A percentile compares a stretch with the other conserved stretches of the same genome.
These are phyloP conservation scores for Ellobius talpinus DNA, from an alignment of 2,113 vertebrate species.

Conservation along the genomic window DNA sequence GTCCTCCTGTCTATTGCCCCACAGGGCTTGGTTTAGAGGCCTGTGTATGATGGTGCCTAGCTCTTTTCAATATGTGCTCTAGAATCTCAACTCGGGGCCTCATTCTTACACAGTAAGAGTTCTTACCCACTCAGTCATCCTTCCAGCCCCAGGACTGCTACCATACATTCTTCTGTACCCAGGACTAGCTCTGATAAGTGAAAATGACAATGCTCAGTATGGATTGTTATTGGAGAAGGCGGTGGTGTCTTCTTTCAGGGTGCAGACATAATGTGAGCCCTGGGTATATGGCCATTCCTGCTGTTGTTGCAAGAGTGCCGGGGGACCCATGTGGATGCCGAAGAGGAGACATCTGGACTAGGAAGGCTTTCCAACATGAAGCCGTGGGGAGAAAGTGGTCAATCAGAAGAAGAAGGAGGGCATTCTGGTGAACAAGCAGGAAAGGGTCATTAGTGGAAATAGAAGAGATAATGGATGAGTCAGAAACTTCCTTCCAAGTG, in stretches of 20 bases:
- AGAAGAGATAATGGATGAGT: neutral
- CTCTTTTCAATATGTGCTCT: neutral
- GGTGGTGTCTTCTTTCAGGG: neutral
- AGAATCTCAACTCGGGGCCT: neutral
- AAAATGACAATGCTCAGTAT: no score
- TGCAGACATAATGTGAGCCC: rapidly evolving
- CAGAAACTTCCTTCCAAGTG: neutral
- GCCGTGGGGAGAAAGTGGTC: rapidly evolving
- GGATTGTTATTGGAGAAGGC: neutral
- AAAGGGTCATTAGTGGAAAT: neutral
- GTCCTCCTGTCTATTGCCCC: neutral
- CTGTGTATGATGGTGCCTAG: no score
- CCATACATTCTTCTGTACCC: neutral
- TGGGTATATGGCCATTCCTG: rapidly evolving
- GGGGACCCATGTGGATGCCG: neutral
- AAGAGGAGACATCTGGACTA: neutral
- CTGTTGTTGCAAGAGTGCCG: rapidly evolving
- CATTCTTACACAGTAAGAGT: neutral
- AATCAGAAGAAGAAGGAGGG: neutral
- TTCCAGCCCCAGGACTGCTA: neutral
- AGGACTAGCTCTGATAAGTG: neutral
- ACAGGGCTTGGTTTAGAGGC: neutral
- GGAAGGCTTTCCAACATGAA: neutral
- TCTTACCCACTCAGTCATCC: neutral
- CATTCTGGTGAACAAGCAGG: neutral